A percentile compares a stretch with the other conserved stretches of the same genome.
phyloP scores from a whole-genome alignment of 2,113 vertebrate species.

The Cyprinodon brontotheroides region DNA sequence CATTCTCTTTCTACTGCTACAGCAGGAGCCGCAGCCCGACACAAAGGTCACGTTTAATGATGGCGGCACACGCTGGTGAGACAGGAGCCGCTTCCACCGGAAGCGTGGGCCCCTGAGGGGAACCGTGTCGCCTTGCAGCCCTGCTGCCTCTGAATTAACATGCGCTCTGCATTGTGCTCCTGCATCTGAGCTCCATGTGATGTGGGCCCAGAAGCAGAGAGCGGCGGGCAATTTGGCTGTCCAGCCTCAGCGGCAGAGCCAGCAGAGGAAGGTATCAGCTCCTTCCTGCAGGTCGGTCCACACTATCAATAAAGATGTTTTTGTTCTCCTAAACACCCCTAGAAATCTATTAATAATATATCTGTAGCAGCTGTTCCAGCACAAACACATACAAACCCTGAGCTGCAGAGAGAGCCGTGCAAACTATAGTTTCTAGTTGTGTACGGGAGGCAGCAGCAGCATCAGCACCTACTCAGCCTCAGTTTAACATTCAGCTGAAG shows the following conservation, averaged over 20 bases:
- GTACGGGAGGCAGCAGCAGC: too few relatives aligned
- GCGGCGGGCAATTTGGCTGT: neutral
- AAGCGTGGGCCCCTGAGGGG: conserved; percentile 22
- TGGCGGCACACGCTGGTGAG: conserved; percentile 30
- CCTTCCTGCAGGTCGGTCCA: conserved; percentile 38
- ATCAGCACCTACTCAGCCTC: neutral
- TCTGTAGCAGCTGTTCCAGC: conserved; percentile 13
- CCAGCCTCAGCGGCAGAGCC: conserved; percentile 1
- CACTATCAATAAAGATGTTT: conserved; percentile 72
- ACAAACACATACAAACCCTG: conserved; percentile 42
- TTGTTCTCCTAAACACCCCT: conserved; percentile 46
- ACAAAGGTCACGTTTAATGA: conserved; percentile 78
- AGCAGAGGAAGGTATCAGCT: conserved; percentile 11
- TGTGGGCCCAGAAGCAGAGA: neutral
- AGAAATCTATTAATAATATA: conserved; percentile 66
- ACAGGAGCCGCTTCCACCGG: conserved; percentile 43
- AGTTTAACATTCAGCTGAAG: conserved; percentile 19
- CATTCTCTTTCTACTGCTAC: conserved; percentile 75
- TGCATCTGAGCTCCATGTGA: neutral
- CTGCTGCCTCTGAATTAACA: conserved; percentile 35
- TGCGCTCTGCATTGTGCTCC: neutral
- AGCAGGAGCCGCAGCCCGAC: conserved; percentile 40
- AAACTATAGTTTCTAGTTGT: too few relatives aligned
- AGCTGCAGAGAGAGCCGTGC: neutral
- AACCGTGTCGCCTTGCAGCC: conserved; percentile 4